A percentile compares a stretch with the other conserved stretches of the same genome.
These are phyloP conservation scores for Anguilla anguilla DNA, from an alignment of 2,797 vertebrate species.

Conservation along the genomic window DNA sequence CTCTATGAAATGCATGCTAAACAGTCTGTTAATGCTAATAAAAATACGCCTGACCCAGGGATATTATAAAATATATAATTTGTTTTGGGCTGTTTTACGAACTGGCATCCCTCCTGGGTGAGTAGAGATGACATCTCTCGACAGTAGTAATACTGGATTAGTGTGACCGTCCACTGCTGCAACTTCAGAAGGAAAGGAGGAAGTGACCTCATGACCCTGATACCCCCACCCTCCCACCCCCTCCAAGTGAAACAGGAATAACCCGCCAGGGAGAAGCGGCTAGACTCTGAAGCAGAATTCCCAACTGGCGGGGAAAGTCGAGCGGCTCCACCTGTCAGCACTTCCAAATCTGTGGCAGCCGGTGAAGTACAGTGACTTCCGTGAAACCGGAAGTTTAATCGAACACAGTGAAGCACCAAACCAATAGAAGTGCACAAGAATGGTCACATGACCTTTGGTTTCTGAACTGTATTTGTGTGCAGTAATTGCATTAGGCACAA, in stretches of 20 bases:
- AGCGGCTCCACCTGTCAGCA: not conserved
- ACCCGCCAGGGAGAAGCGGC: not conserved
- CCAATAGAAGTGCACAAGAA: not conserved
- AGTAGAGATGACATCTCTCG: not conserved
- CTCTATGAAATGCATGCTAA: conserved; percentile 6
- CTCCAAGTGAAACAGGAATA: not conserved
- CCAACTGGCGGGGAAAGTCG: not conserved
- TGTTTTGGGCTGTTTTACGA: not conserved
- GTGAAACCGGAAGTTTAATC: not conserved
- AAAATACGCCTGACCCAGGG: not conserved
- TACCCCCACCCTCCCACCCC: not conserved
- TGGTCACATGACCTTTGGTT: not conserved
- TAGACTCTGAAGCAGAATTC: not conserved
- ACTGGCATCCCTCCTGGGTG: not conserved
- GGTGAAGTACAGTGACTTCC: not conserved
- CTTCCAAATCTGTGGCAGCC: not conserved
- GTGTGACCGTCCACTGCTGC: not conserved
- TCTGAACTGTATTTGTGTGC: not conserved
- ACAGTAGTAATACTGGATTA: not conserved
- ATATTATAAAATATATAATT: not conserved
- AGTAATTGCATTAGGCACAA: not conserved
- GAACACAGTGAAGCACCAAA: conserved; percentile 1
- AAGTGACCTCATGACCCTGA: not conserved
- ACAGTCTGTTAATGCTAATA: not conserved
- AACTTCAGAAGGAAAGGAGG: not conserved